These are phyloP conservation scores for Agrilus cyanescens DNA, from an alignment of 2,888 invertebrate species.

Conservation along the genomic window DNA sequence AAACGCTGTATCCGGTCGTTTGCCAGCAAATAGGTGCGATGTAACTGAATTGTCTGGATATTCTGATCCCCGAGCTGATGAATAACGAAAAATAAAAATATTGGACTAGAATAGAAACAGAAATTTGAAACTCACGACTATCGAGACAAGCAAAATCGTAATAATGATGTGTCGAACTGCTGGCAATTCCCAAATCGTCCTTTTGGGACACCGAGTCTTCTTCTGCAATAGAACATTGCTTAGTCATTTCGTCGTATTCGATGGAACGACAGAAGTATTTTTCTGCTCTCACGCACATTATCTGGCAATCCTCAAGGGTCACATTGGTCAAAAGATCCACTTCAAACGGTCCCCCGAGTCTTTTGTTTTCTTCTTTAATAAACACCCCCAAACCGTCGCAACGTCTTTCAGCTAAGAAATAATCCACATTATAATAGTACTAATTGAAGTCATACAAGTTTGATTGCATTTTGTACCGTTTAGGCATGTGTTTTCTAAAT, in stretches of 20 bases:
- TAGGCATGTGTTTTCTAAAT: constrained; percentile 81
- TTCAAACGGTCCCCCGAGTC: constrained; percentile 78
- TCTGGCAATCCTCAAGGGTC: constrained; percentile 78
- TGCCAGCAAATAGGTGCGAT: constrained; percentile 71
- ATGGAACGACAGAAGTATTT: constrained; percentile 84
- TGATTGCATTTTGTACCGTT: constrained; percentile 47
- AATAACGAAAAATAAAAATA: constrained; percentile 9
- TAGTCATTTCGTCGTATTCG: constrained; percentile 77
- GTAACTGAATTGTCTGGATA: constrained; percentile 80
- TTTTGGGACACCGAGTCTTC: constrained; percentile 85
- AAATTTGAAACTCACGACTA: constrained; percentile 62
- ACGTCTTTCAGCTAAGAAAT: constrained; percentile 59
- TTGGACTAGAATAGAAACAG: not conserved
- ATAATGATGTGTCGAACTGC: constrained; percentile 75
- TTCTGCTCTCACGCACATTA: constrained; percentile 75
- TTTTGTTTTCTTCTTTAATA: constrained; percentile 80
- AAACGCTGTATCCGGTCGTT: constrained; percentile 78
- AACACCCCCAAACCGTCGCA: constrained; percentile 81
- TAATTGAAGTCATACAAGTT: too few species aligned
- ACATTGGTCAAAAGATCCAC: constrained; percentile 78
- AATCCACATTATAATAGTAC: not conserved
- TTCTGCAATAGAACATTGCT: constrained; percentile 79
- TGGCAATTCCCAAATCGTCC: constrained; percentile 75
- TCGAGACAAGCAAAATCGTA: constrained; percentile 83
- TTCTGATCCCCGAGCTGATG: constrained; percentile 70